Conservation (phyloP, 1,140 invertebrate species). For the Drosophila kepulauana region DNA sequence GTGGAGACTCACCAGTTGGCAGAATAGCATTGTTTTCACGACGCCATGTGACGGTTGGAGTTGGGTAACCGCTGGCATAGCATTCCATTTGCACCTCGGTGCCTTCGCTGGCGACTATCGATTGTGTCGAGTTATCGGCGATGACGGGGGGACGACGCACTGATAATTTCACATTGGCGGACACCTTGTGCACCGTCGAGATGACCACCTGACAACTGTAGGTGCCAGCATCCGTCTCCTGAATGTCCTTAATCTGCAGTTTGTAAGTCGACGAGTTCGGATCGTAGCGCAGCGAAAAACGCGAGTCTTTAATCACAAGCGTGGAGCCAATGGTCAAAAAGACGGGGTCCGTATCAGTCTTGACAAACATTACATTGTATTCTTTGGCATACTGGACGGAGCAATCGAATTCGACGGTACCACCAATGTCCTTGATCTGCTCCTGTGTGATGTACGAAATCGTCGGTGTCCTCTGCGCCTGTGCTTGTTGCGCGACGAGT, state of each 20-base stretch:
- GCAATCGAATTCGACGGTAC: slow-evolving; percentile 94
- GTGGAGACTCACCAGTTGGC: slow-evolving; percentile 91
- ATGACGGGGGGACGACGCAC: slow-evolving; percentile 95
- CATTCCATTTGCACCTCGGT: slow-evolving; percentile 93
- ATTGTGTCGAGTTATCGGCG: slow-evolving; percentile 96
- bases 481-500: slow-evolving; percentile 52
- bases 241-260: slow-evolving; percentile 96
- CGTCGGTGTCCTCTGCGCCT: slow-evolving; percentile 92
- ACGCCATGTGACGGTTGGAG: slow-evolving; percentile 94
- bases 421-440: slow-evolving; percentile 96
- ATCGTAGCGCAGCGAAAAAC: slow-evolving; percentile 94
- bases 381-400: slow-evolving; percentile 95
- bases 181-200: slow-evolving; percentile 91
- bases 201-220: slow-evolving; percentile 95
- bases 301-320: slow-evolving; percentile 93
- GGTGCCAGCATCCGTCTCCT: slow-evolving; percentile 95
- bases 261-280: slow-evolving; percentile 91
- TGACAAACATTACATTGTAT: slow-evolving; percentile 94
- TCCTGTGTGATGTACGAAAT: slow-evolving; percentile 96
- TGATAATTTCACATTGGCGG: slow-evolving; percentile 93
- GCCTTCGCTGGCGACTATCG: slow-evolving; percentile 93
- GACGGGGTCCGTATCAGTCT: slow-evolving; percentile 86
- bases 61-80: slow-evolving; percentile 93
- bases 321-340: slow-evolving; percentile 91
- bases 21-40: slow-evolving; percentile 96